Evolutionary conservation across 2,113 vertebrate species (phyloP), one percentile per base, ranked within the genome.

Genomic region (Grammomys surdaster): DNA sequence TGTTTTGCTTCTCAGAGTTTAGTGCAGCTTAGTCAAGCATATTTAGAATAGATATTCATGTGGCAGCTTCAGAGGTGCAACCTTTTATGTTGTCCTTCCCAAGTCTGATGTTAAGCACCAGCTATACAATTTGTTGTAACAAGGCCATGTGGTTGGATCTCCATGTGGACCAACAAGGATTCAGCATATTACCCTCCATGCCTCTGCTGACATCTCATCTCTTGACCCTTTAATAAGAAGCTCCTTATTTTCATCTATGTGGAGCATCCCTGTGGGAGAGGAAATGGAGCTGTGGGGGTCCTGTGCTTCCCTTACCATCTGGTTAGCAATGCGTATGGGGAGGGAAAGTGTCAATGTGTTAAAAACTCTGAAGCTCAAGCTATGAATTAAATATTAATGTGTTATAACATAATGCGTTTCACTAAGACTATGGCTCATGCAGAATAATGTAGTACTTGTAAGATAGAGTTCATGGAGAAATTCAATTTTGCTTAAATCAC

Each of bases 371-470:
- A 85, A 84, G 58, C 56, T 81, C 76, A 77, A 77, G 26, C 8
- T 67, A 51, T 86, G 56, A 87, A 72, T 72, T 89, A 93, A 95
- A 70, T 76, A 85, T 86, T 56, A 76, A 63, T 72, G 89, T 88
- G 82, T 10, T 48, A 58, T 69, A 72, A 88, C 56, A 85, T 33
- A 63, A 86, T 75, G 75, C 67, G 5, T 13, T 65, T 81, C 54
- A 63, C 60, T 0, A 91, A 33, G 60, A 70, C 22, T 58, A 60
- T 51, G 12, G 40, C 2, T 95, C 40, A 58, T 77, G 33, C 9
- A 58, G 86, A 89, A 85, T 26, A 77, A 60, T 77, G 82, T 6
- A 58, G 78, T 40, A 51, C 60, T 33, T 76, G 43, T 58, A 73
- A 67, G 54, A 65, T 81, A 89, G 14, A 31, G 16, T 6, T 65